Evolutionary conservation across 2,888 invertebrate species (phyloP).

Genomic region (Holacanthella duospinosa): DNA sequence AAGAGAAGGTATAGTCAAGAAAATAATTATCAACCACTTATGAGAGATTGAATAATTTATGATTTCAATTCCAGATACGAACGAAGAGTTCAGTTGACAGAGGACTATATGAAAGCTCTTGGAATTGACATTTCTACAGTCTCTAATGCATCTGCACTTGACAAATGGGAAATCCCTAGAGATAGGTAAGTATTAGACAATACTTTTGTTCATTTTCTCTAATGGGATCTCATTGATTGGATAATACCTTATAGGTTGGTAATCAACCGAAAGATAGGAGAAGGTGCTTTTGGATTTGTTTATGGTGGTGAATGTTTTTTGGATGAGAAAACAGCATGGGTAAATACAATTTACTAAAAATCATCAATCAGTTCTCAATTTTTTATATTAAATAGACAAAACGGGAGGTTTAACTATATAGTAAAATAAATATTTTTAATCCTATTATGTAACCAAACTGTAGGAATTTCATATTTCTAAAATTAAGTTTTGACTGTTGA

Average conservation of each 20-base stretch:
- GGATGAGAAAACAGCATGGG: conserved; percentile 57
- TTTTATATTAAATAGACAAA: not conserved
- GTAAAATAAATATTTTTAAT: not conserved
- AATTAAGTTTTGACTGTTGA: too few relatives aligned
- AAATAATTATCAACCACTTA: not conserved
- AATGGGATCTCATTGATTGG: not conserved
- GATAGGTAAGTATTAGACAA: conserved; percentile 47
- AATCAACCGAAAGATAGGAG: conserved; percentile 71
- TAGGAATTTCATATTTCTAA: too few relatives aligned
- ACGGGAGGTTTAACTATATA: not conserved
- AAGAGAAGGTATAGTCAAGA: conserved; percentile 48
- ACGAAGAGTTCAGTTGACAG: conserved; percentile 50
- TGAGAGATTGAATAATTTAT: not conserved
- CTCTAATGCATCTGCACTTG: conserved; percentile 49
- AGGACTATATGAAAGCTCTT: conserved; percentile 58
- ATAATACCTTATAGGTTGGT: conserved; percentile 40
- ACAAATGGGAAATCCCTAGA: conserved; percentile 79
- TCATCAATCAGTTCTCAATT: not conserved
- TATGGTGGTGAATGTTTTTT: conserved; percentile 80
- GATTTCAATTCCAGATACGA: conserved; percentile 26
- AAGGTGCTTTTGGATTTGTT: conserved; percentile 86
- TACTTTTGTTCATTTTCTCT: not conserved
- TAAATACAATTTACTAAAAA: conserved; percentile 31
- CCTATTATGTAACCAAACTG: too few relatives aligned
- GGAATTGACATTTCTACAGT: conserved; percentile 53